Conservation (phyloP, 92 coral and sea anemone genomes). For the Montipora capitata region DNA sequence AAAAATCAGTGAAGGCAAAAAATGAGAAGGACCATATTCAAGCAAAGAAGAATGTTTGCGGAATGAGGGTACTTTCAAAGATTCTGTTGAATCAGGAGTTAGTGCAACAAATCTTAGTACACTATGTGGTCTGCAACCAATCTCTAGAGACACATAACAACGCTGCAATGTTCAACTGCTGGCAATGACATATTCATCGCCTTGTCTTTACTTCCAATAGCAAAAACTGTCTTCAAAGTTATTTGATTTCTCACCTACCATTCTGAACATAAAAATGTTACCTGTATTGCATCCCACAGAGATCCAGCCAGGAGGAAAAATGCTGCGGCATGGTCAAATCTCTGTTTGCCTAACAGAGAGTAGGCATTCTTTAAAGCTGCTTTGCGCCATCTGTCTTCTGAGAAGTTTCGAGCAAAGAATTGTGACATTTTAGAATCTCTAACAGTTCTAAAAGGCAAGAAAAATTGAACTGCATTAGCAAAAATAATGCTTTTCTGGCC, state of each 20-base stretch:
- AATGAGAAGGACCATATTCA: too few species aligned
- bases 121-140: too few species aligned
- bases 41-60: background rate
- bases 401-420: constrained; percentile 94
- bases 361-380: constrained; percentile 99
- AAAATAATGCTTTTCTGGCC: too few species aligned
- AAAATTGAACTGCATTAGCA: too few species aligned
- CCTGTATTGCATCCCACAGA: constrained; percentile 99
- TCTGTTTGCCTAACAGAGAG: constrained; percentile 94
- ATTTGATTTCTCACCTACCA: too few species aligned
- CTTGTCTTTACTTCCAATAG: too few species aligned
- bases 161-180: too few species aligned
- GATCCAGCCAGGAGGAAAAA: constrained; percentile 97
- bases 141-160: too few species aligned
- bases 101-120: too few species aligned
- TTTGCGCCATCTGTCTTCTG: constrained; percentile 97
- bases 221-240: too few species aligned
- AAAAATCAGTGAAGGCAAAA: background rate
- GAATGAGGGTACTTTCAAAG: background rate
- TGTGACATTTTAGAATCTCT: constrained; percentile 95
- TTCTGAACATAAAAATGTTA: background rate
- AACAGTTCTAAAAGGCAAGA: constrained; percentile 75
- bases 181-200: too few species aligned
- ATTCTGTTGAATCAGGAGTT: background rate
- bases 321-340: constrained; percentile 99